These are phyloP conservation scores for Cryptoprocta ferox DNA, from an alignment of 2,797 vertebrate genomes.

Conservation along the genomic window DNA sequence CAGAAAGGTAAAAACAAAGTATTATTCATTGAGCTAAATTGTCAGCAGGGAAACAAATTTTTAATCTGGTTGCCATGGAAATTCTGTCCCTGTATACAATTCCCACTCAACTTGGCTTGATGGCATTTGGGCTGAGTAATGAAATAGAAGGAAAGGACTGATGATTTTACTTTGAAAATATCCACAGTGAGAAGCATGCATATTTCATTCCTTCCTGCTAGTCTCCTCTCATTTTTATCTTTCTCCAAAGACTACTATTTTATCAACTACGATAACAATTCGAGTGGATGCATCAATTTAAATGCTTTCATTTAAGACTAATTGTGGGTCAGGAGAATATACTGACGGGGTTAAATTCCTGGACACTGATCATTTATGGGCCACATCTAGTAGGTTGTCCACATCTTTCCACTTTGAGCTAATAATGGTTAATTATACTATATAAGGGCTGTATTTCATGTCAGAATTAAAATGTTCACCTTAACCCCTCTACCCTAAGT, in stretches of 20 bases:
- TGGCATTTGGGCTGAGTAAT: constrained; percentile 75
- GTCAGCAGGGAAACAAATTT: constrained; percentile 65
- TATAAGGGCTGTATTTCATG: not conserved
- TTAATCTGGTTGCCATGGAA: constrained; percentile 76
- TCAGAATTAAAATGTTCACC: not conserved
- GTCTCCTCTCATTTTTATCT: not conserved
- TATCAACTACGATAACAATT: not conserved
- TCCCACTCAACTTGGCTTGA: constrained; percentile 75
- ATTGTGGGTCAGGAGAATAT: not conserved
- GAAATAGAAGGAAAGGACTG: constrained; percentile 58
- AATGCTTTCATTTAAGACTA: not conserved
- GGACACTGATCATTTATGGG: not conserved
- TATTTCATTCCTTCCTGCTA: not conserved
- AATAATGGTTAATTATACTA: not conserved
- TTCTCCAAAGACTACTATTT: not conserved
- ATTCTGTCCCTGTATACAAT: constrained; percentile 72
- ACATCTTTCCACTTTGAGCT: not conserved
- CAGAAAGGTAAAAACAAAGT: constrained; percentile 76
- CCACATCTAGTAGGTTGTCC: not conserved
- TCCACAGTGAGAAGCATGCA: not conserved
- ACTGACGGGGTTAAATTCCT: not conserved
- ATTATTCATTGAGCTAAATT: constrained; percentile 73
- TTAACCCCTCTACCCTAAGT: not conserved
- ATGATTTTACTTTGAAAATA: constrained; percentile 70
- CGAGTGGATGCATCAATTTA: not conserved